phyloP scores from a whole-genome alignment of 23 tunicate genomes.

The Halocynthia aurantium region DNA sequence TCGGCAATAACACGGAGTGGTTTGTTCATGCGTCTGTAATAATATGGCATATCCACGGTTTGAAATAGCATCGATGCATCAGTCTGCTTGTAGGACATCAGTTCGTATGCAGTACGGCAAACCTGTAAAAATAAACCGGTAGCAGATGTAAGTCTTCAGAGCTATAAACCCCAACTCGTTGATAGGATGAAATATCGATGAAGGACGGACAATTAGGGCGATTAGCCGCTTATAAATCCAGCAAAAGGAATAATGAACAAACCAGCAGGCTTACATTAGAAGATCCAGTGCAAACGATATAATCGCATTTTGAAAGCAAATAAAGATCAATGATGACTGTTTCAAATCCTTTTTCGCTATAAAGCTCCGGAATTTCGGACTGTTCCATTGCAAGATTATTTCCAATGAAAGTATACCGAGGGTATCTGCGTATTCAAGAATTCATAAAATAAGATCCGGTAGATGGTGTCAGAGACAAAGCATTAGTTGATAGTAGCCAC shows the following conservation, averaged over 20 bases:
- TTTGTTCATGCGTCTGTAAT: too few species aligned
- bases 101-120: too few species aligned
- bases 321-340: neutral
- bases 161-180: too few species aligned
- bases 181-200: too few species aligned
- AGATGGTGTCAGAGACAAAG: neutral
- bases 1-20: too few species aligned
- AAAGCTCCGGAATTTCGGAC: neutral
- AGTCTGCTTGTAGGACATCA: too few species aligned
- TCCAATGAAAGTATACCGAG: neutral
- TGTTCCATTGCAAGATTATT: neutral
- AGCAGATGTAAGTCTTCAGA: too few species aligned
- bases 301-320: slow-evolving; percentile 3
- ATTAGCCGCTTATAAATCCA: too few species aligned
- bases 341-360: neutral
- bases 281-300: neutral
- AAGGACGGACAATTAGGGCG: too few species aligned
- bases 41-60: too few species aligned
- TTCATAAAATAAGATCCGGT: neutral
- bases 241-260: neutral
- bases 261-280: neutral
- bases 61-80: too few species aligned
- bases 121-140: too few species aligned
- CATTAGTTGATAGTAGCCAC: neutral
- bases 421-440: neutral